Base-by-base conservation (phyloP, 2,888 invertebrate species). In the Phyllotreta striolata region DNA sequence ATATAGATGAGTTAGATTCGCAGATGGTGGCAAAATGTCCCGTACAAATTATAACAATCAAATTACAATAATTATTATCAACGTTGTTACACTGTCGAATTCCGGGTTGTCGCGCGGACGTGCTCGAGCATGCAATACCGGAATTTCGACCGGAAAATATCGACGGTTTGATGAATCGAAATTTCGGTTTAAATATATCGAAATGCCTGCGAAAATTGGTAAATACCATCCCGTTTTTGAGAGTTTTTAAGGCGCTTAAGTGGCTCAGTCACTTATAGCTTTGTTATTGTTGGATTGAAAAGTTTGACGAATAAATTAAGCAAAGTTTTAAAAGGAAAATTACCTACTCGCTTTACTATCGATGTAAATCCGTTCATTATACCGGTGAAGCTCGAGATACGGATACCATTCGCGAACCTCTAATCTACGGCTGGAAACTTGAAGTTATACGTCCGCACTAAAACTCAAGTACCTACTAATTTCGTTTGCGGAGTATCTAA, bases 11-110 rank as follows among this genome's bases (percentile, higher is more conserved):
- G 58, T 49, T 58, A 49, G 49, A 58, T 63, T 63, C 58, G 47
- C 59, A 64, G 64, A 55, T 49, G 62, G 47, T 55, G 54, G 49
- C 47, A 64, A 57, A 63, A 63, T 41, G 64, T 54, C 54, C 63
- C 51, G 58, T 63, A 64, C 64, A 63, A 66, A 68, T 62, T 64
- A 56, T 63, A 52, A 66, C 64, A 68, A 64, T 63, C 64, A 58
- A 64, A 66, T 64, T 62, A 60, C 58, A 60, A 61, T 66, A 61
- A 63, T 66, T 61, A 64, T 66, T 63, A 62, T 59, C 58, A 57
- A 58, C 58, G 54, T 44, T 12, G 47, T 58, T 55, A 58, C 59
- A 46, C 54, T 47, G 47, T 59, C 54, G 37, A 62, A 63, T 63
- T 65, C 61, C 55, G 43, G 55, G 24, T 55, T 55, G 51, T 46